Percentiles rank a stretch among this genome's conserved stretches.
Conservation (phyloP, 2,113 vertebrate species). For the Ailurus styani region DNA sequence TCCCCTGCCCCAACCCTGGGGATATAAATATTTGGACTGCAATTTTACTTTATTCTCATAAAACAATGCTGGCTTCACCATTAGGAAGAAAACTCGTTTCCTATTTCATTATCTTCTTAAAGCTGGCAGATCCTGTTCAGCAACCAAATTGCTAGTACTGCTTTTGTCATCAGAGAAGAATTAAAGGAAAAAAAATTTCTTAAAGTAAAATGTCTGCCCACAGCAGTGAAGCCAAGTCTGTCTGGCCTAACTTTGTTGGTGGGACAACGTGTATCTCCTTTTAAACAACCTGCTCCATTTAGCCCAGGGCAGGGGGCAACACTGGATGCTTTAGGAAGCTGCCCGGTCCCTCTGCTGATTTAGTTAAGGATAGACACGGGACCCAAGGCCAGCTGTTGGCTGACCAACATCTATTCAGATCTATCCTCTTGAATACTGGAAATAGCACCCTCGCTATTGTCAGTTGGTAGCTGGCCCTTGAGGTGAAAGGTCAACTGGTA, state of each 20-base stretch:
- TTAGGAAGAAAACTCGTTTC: conserved; percentile 72
- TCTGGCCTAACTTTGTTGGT: background rate
- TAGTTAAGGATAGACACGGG: background rate
- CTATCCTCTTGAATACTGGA: background rate
- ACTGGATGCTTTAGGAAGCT: too few relatives aligned
- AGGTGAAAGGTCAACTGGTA: background rate
- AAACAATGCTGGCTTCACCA: conserved; percentile 76
- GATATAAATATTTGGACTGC: conserved; percentile 75
- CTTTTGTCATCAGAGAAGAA: conserved; percentile 69
- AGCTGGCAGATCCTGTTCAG: conserved; percentile 70
- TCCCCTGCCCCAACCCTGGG: background rate
- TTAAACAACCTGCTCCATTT: background rate
- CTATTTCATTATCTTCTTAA: conserved; percentile 65
- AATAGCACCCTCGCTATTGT: background rate
- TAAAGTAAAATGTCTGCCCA: background rate
- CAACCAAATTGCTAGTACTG: conserved; percentile 64
- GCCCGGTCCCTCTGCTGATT: background rate
- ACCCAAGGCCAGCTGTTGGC: background rate
- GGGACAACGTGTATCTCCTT: background rate
- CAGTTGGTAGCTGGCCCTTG: background rate
- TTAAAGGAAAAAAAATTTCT: conserved; percentile 24
- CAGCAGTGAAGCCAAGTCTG: background rate
- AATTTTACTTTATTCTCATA: conserved; percentile 73
- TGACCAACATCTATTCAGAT: background rate
- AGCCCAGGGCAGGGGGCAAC: background rate